phyloP scores from a whole-genome alignment of 1,140 invertebrate genomes.

The Ips nitidus region DNA sequence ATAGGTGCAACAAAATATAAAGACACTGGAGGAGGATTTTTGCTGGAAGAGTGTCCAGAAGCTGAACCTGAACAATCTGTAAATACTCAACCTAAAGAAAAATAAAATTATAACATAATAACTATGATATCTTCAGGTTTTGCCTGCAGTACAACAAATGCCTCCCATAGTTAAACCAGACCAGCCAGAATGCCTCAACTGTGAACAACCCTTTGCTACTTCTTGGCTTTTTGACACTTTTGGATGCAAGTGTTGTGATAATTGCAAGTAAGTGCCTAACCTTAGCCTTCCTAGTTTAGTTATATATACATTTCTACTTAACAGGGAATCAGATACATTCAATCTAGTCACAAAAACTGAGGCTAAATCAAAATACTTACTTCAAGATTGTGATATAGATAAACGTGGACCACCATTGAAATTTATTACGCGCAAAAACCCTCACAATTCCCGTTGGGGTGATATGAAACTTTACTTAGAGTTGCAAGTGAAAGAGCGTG shows the following conservation, averaged over 20 bases:
- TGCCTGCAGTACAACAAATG: constrained; percentile 55
- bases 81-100: neutral
- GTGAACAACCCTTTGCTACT: constrained; percentile 75
- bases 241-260: constrained; percentile 80
- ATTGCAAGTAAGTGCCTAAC: constrained; percentile 70
- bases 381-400: constrained; percentile 94
- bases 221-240: constrained; percentile 87
- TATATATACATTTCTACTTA: constrained; percentile 23
- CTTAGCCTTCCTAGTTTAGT: neutral
- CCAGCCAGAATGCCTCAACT: constrained; percentile 77
- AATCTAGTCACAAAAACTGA: constrained; percentile 90
- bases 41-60: constrained; percentile 69
- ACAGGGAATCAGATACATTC: constrained; percentile 80
- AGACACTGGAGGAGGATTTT: constrained; percentile 86
- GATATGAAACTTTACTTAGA: constrained; percentile 93
- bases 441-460: constrained; percentile 87
- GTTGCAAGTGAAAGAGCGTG: constrained; percentile 78
- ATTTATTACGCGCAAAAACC: constrained; percentile 88
- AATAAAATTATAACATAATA: neutral
- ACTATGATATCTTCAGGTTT: constrained; percentile 48
- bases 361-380: constrained; percentile 86
- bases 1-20: constrained; percentile 70
- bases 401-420: constrained; percentile 83
- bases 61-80: constrained; percentile 49
- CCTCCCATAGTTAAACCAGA: constrained; percentile 58